Conservation (phyloP, 2,113 vertebrate species). For the Sceloporus tristichus region DNA sequence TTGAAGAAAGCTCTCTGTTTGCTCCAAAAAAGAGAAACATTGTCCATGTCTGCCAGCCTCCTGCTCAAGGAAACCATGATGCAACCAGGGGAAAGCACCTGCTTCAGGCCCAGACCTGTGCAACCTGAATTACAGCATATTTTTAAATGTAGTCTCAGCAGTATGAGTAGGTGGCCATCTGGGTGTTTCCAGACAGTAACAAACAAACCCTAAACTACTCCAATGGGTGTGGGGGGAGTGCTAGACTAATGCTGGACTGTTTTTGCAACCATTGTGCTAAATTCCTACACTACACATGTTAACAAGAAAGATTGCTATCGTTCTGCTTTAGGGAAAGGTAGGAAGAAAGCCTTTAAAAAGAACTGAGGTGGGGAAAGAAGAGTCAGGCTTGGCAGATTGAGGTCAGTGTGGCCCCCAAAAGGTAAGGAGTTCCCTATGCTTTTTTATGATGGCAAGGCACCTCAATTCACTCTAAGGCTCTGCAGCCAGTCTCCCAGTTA, state of each 20-base stretch:
- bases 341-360: background rate
- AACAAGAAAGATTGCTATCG: background rate
- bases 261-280: background rate
- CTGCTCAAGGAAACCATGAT: background rate
- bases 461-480: no score
- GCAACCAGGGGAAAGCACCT: conserved; percentile 5
- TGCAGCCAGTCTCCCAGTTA: background rate
- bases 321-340: background rate
- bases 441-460: background rate
- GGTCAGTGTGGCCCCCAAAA: background rate
- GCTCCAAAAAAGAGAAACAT: background rate
- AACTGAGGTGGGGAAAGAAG: background rate
- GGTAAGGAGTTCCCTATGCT: background rate
- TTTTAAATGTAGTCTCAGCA: background rate
- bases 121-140: background rate
- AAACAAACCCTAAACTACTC: background rate
- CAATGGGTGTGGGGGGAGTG: background rate
- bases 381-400: background rate
- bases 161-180: background rate
- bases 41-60: background rate
- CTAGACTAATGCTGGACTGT: background rate
- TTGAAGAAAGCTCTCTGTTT: background rate
- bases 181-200: conserved; percentile 3
- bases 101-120: background rate
- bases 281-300: background rate